Evolutionary conservation across 2,888 invertebrate genomes (phyloP), one percentile per base, ranked within the genome.

Genomic region (Piscicola geometra): DNA sequence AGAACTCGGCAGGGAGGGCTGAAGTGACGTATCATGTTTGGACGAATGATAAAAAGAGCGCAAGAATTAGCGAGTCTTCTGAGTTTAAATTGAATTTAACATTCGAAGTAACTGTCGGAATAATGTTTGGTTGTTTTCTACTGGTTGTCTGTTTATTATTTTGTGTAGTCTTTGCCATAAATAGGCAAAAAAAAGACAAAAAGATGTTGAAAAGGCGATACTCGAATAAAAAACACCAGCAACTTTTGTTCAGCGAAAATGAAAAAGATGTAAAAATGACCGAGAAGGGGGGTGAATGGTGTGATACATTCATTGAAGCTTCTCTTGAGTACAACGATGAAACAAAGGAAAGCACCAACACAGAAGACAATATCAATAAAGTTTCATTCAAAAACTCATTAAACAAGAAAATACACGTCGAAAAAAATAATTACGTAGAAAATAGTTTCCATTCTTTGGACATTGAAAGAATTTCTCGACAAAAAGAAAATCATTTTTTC

Each of bases 11-110:
- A 18, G 79, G 79, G 36, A 68, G 76, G 18, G 70, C 79, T 1
- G 79, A 79, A 66, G 77, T 78, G 52, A 79, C 77, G 1, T 79
- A 79, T 66, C 77, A 77, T 56, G 69, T 79, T n/a, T 78, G 72
- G 78, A 71, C 56, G 33, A 25, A 35, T 35, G 73, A 73, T 1
- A 73, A 56, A 56, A 25, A 15, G 15, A 25, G 3, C n/a, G n/a
- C 60, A 18, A 18, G 3, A 56, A 21, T 18, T 15, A 18, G 25
- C 5, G n/a, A 56, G 3, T 56, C 60, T 18, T 3, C 12, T n/a
- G 21, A 35, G 32, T 33, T n/a, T 15, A 56, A 56, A 33, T 28
- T 73, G 73, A 33, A 56, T 25, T 47, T 33, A 30, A 73, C 33
- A 32, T 73, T 50, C 35, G 73, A 73, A 36, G 60, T 73, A n/a